phyloP scores from a whole-genome alignment of 2,797 vertebrate genomes.

The Tragopan temminckii region DNA sequence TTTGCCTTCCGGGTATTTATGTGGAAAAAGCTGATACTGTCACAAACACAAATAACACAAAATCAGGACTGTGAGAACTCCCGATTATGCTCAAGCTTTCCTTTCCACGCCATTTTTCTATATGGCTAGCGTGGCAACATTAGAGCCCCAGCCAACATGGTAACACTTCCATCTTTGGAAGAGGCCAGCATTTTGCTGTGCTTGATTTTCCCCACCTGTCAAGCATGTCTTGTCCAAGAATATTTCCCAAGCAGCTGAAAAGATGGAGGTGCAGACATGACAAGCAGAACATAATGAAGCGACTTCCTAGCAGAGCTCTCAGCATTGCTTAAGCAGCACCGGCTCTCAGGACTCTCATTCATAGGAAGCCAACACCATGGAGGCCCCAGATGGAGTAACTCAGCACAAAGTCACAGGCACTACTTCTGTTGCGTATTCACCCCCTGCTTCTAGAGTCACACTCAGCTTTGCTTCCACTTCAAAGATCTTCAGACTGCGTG shows the following conservation, averaged over 20 bases:
- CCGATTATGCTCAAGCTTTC: conserved; percentile 43
- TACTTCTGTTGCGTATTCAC: not conserved
- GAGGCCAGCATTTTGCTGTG: conserved; percentile 31
- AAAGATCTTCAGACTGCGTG: not conserved
- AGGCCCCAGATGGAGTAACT: conserved; percentile 45
- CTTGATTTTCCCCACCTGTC: conserved; percentile 50
- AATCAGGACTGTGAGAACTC: conserved; percentile 73
- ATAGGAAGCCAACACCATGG: not conserved
- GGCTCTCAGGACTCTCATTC: not conserved
- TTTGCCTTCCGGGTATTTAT: conserved; percentile 76
- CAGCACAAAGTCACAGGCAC: conserved; percentile 40
- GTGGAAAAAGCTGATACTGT: conserved; percentile 75
- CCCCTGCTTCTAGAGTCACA: not conserved
- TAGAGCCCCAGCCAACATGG: not conserved
- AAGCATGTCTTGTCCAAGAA: conserved; percentile 55
- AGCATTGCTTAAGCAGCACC: conserved; percentile 31
- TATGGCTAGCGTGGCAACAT: conserved; percentile 58
- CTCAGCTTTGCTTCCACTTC: conserved; percentile 4
- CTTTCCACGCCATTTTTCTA: conserved; percentile 71
- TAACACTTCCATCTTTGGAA: conserved; percentile 43
- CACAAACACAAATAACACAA: conserved; percentile 73
- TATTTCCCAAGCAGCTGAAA: conserved; percentile 51
- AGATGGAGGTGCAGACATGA: conserved; percentile 41
- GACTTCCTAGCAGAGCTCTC: conserved; percentile 7
- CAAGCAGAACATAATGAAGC: conserved; percentile 3